These are phyloP conservation scores for human DNA, from an alignment of 2,113 vertebrate species.

Conservation along the genomic window GRCh38 chr17:14194501-14195000, in stretches of 20 bases:
- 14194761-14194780: neutral
- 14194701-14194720: no score
- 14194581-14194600: no score
- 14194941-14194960: neutral
- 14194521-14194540: no score
- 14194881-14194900: neutral
- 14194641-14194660: no score
- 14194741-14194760: neutral
- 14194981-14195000: neutral
- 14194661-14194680: no score
- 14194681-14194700: no score
- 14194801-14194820: neutral
- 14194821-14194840: neutral
- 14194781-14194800: neutral
- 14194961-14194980: neutral
- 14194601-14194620: no score
- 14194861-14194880: neutral
- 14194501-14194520: no score
- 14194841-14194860: neutral
- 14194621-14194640: no score
- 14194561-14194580: no score
- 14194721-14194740: neutral
- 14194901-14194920: neutral
- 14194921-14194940: neutral
- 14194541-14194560: no score